Base-by-base conservation (phyloP, 2,797 vertebrate genomes). In the Argya squamiceps region DNA sequence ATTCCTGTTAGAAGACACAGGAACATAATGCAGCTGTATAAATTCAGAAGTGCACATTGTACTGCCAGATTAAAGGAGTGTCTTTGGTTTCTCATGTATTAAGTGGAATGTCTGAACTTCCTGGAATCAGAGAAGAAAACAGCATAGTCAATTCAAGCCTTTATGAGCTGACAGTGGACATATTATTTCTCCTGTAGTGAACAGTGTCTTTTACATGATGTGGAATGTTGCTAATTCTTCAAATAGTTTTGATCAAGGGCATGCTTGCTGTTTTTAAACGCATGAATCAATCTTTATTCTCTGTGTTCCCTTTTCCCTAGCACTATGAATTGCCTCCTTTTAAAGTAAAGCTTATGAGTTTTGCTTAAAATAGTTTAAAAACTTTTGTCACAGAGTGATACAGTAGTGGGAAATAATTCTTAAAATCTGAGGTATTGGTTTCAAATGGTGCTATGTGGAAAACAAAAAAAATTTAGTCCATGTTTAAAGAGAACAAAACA, bases 131-230 rank as follows among this genome's bases (percentile, higher is more conserved):
- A 65, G 32, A 27, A 24, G 36, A 93, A 88, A 47, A 2, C 34
- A 8, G 24, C 13, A 52, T 74, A 77, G 83, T 65, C 32, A 68
- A 2, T 69, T 92, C 56, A 85, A 58, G 53, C 20, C 36, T 85
- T 85, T 89, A 68, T 88, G 65, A 83, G 64, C 49, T 80, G 50
- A 81, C 65, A 85, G 36, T 71, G 74, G 55, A 56, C 90, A 12
- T 93, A 52, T 77, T 89, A 88, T 96, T 89, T 90, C 47, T 70
- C 18, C 14, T 64, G 49, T n/a, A 77, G 24, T 64, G 59, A 95
- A 27, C 52, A 80, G 18, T 30, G 19, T 41, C 47, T 91, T 91
- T 92, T 76, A 60, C 59, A 4, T 79, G 3, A 81, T 34, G 36
- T 84, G 70, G 50, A 92, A 84, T 78, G 62, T 46, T 87, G 41